Percentiles rank a stretch among this genome's conserved stretches.
Evolutionary conservation across 2,888 invertebrate species (phyloP).

Genomic region (Scaeva pyrastri): DNA sequence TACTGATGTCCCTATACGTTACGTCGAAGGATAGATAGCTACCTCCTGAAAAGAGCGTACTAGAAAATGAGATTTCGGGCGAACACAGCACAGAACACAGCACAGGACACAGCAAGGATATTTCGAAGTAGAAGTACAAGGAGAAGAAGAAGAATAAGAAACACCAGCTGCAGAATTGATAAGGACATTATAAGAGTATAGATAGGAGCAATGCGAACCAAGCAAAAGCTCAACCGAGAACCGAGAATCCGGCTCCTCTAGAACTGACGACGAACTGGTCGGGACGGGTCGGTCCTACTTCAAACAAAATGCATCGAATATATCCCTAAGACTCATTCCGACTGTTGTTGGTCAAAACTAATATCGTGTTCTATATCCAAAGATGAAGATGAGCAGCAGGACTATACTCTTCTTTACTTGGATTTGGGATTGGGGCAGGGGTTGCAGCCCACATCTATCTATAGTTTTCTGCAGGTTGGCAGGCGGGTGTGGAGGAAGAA

Average conservation of each 20-base stretch:
- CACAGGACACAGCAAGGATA: slow-evolving; percentile 26
- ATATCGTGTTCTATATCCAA: slow-evolving; percentile 60
- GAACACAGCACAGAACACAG: background rate
- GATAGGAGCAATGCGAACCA: slow-evolving; percentile 61
- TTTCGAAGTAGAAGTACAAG: slow-evolving; percentile 55
- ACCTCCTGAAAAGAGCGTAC: slow-evolving; percentile 17
- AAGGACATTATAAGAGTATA: slow-evolving; percentile 58
- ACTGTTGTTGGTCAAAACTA: slow-evolving; percentile 61
- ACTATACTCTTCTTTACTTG: background rate
- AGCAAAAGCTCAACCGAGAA: slow-evolving; percentile 47
- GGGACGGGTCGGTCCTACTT: slow-evolving; percentile 47
- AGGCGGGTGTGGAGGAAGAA: slow-evolving; percentile 28
- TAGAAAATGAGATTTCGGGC: slow-evolving; percentile 11
- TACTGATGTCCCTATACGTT: background rate
- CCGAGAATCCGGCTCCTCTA: no score
- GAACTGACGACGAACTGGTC: slow-evolving; percentile 19
- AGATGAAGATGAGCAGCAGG: slow-evolving; percentile 61
- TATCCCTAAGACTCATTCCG: slow-evolving; percentile 42
- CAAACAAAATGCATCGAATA: slow-evolving; percentile 45
- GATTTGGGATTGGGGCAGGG: no score
- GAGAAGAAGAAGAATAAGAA: slow-evolving; percentile 71
- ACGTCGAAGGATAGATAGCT: background rate
- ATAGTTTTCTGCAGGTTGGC: slow-evolving; percentile 43
- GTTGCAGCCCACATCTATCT: slow-evolving; percentile 6
- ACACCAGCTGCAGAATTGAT: slow-evolving; percentile 72